Evolutionary conservation across 2,797 vertebrate genomes (phyloP), one percentile per base, ranked within the genome.

Genomic region (Chaunax sp.): DNA sequence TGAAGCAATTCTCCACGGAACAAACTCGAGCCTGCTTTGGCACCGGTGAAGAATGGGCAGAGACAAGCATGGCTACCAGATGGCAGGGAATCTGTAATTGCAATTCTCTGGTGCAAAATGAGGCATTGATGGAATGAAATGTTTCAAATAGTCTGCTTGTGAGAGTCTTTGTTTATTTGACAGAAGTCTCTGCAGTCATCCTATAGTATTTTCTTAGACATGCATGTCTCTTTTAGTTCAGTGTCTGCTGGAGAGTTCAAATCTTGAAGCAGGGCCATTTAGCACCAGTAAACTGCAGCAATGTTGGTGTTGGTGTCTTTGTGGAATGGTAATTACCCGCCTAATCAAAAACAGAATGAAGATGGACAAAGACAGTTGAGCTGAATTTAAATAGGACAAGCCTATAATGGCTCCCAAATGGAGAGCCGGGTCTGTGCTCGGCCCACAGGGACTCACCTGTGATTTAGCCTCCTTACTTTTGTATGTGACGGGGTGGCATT

Each of bases 1-100:
- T 83, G 83, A 83, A 83, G 82, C 75, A 67, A 80, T 82, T 75
- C 77, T 56, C 75, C 30, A 54, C 18, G 46, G 83, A 76, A 45
- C 58, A 81, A 69, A 77, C 68, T 66, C 80, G 73, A 82, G 77
- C 51, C 84, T 60, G 79, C 76, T 89, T 88, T 90, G 85, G 90
- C 87, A 84, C 55, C 9, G 18, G 40, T 62, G 64, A 76, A 49
- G 65, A 79, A 84, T 89, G 86, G 87, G 88, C 89, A 87, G 85
- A 81, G 80, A 90, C 73, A 26, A 77, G 73, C 77, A 58, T 40
- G 74, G 73, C 65, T 69, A 86, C 78, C 91, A 93, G 91, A 92
- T 92, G 91, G 90, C 57, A 33, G 65, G 79, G 82, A 89, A 90
- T 90, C 72, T 88, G 85, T 90, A 87, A 92, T 92, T 88, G 81